A percentile compares a stretch with the other conserved stretches of the same genome.
These are phyloP conservation scores for Pristionchus entomophagus DNA, from an alignment of 2,888 invertebrate species.

Conservation along the genomic window DNA sequence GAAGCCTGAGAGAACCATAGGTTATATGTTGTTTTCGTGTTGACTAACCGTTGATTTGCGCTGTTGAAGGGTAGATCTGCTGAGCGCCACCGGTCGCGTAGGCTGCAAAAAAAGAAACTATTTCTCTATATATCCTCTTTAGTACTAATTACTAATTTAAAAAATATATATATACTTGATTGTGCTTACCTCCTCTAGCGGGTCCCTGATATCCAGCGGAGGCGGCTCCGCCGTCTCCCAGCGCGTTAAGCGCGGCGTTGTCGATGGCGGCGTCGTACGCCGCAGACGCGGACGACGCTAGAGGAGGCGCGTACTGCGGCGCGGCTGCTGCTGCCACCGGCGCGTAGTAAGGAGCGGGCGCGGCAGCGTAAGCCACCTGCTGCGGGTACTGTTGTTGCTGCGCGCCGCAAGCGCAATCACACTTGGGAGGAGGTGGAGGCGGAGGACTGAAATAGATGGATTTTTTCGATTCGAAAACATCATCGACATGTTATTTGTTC, in stretches of 20 bases:
- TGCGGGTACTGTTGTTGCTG: background rate
- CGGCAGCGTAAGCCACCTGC: background rate
- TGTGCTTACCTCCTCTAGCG: background rate
- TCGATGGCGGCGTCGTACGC: conserved; percentile 1
- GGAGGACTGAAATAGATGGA: background rate
- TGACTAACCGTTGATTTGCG: background rate
- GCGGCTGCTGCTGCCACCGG: background rate
- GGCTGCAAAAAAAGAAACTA: background rate
- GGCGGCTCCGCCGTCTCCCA: background rate
- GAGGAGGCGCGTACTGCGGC: background rate
- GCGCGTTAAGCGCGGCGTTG: background rate
- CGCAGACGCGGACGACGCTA: background rate
- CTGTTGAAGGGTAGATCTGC: conserved; percentile 12
- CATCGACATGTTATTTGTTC: background rate
- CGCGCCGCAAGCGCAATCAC: background rate
- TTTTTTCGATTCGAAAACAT: background rate
- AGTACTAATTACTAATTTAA: background rate
- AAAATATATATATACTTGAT: background rate
- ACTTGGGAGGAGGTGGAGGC: background rate
- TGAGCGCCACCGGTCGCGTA: background rate
- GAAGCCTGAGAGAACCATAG: conserved; percentile 26
- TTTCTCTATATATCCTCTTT: background rate
- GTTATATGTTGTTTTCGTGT: background rate
- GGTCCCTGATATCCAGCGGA: background rate
- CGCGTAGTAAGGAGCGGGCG: conserved; percentile 6